phyloP scores from a whole-genome alignment of 2,888 invertebrate genomes.

The Patella ulyssiponensis region DNA sequence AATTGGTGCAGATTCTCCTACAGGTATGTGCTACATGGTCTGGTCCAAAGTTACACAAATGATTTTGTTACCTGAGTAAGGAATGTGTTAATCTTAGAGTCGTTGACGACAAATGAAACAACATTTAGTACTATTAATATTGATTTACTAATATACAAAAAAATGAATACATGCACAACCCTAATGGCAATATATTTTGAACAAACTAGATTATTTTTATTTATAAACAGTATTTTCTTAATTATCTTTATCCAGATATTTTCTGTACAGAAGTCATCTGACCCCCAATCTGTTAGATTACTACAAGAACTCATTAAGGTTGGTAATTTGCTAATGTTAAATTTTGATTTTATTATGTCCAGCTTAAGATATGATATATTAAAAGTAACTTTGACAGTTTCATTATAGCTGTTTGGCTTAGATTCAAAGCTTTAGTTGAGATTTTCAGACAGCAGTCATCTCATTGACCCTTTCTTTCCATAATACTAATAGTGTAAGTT shows the following conservation, averaged over 20 bases:
- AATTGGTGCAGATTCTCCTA: neutral
- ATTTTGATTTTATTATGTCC: no score
- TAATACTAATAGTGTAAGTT: neutral
- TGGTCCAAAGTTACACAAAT: neutral
- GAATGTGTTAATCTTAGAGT: neutral
- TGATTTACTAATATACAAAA: no score
- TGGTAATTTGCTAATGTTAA: conserved; percentile 19
- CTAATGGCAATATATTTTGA: conserved; percentile 3
- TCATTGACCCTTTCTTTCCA: neutral
- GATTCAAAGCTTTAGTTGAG: no score
- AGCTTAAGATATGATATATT: no score
- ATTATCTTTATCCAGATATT: conserved; percentile 44
- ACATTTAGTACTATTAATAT: no score
- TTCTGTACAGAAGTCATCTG: conserved; percentile 41
- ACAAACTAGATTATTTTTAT: neutral
- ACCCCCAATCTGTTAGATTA: conserved; percentile 44
- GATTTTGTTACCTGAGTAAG: neutral
- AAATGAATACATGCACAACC: no score
- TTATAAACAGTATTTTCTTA: conserved; percentile 10
- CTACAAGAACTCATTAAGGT: conserved; percentile 52
- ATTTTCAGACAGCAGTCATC: no score
- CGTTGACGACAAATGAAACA: no score
- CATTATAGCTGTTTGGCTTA: no score
- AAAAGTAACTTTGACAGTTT: no score
- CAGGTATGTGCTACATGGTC: neutral